phyloP scores from a whole-genome alignment of 1,140 invertebrate genomes.

The Drosophila funebris region DNA sequence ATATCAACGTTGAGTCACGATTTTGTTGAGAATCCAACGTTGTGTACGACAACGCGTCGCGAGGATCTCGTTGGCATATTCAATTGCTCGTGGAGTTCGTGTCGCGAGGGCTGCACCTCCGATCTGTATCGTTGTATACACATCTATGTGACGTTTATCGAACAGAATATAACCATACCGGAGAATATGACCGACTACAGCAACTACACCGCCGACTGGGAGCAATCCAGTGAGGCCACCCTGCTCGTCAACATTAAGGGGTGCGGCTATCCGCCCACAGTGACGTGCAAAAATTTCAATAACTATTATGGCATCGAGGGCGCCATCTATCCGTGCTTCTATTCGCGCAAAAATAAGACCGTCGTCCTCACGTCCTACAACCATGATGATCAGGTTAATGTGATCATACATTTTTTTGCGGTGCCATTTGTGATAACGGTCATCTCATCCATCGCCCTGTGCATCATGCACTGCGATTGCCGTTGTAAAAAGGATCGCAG shows the following conservation, averaged over 20 bases:
- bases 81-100: conserved; percentile 94
- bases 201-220: conserved; percentile 79
- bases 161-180: conserved; percentile 81
- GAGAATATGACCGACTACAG: conserved; percentile 79
- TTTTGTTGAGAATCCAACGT: conserved; percentile 90
- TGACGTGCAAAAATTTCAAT: conserved; percentile 93
- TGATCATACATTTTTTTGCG: conserved; percentile 92
- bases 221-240: conserved; percentile 86
- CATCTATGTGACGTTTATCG: conserved; percentile 90
- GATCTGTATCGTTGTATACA: conserved; percentile 94
- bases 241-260: conserved; percentile 92
- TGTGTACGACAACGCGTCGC: conserved; percentile 90
- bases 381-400: conserved; percentile 90
- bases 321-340: conserved; percentile 92
- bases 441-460: conserved; percentile 91
- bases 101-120: conserved; percentile 94
- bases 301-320: conserved; percentile 90
- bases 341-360: conserved; percentile 91
- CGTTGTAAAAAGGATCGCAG: conserved; percentile 85
- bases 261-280: conserved; percentile 94
- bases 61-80: conserved; percentile 90
- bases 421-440: conserved; percentile 92
- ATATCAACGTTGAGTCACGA: conserved; percentile 93
- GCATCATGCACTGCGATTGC: conserved; percentile 93
- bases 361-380: conserved; percentile 92